Conservation (phyloP, 2,888 invertebrate species). For the Lithosia quadra region DNA sequence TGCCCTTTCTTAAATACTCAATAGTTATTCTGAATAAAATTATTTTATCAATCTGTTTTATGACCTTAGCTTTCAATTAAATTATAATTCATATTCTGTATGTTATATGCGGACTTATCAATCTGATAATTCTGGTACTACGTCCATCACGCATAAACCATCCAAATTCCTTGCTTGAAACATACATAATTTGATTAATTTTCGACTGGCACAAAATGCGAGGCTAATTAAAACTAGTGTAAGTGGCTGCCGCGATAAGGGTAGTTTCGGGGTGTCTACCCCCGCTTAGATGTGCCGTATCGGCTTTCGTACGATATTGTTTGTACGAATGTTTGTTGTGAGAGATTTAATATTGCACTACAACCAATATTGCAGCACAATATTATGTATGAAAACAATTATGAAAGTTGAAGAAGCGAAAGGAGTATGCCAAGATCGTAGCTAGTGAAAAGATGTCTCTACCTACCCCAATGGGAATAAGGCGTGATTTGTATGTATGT, state of each 20-base stretch:
- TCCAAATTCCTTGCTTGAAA: slow-evolving; percentile 66
- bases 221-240: slow-evolving; percentile 85
- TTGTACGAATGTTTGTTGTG: slow-evolving; percentile 44
- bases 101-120: no score
- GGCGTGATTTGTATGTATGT: no score
- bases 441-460: no score
- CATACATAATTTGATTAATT: slow-evolving; percentile 85
- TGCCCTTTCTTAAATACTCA: no score
- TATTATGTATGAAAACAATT: not conserved
- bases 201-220: slow-evolving; percentile 83
- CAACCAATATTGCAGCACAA: not conserved
- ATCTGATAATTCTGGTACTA: not conserved
- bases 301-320: slow-evolving; percentile 52
- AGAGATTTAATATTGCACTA: slow-evolving; percentile 12
- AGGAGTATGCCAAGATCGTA: no score
- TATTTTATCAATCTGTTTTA: no score
- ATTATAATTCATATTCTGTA: no score
- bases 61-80: no score
- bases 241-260: slow-evolving; percentile 84
- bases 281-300: slow-evolving; percentile 61
- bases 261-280: slow-evolving; percentile 66
- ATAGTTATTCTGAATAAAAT: no score
- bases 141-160: slow-evolving; percentile 41
- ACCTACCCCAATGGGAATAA: no score
- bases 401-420: no score